Evolutionary conservation across 2,113 vertebrate genomes (phyloP), one percentile per base, ranked within the genome.

Genomic region (Dryoscopus gambensis): DNA sequence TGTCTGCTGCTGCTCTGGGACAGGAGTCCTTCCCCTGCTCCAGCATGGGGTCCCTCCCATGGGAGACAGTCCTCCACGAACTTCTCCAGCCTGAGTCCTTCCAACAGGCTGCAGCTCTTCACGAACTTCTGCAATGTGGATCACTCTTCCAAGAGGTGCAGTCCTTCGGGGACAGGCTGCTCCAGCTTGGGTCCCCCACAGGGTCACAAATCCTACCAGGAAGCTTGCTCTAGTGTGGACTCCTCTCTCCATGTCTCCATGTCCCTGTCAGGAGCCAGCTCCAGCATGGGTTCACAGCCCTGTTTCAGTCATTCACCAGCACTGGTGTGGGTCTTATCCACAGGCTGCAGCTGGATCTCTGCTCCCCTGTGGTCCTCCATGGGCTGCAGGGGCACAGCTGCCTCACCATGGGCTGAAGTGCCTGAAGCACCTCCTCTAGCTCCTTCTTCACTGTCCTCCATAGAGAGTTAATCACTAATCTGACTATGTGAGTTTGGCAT

Each of bases 21-120:
- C n/a, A 55, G 28, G 33, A 56, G 40, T 84, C 11, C 6, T 30
- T 56, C 7, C 24, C 35, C 42, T 64, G 18, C 39, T 63, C 47
- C 69, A 64, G 28, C 5, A 3, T 18, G 17, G 68, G n/a, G 17
- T 46, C 22, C 15, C 31, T 46, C 18, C 39, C 49, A 64, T 0
- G 1, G 28, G n/a, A 74, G n/a, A 10, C 28, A n/a, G 19, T 56
- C 13, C 50, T 47, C n/a, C 35, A 15, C 0, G 1, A 64, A 56
- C 30, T 30, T 56, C 42, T 75, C 10, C 59, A n/a, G 23, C 4
- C 2, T n/a, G 42, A 62, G 31, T 22, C 23, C 15, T 24, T 49
- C 40, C 42, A 23, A 16, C 2, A 12, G 40, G 69, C n/a, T 55
- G 19, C 22, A 64, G 28, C 10, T 39, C n/a, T 28, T 28, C 49